These are phyloP conservation scores for Chaenodraco wilsoni DNA, from an alignment of 2,797 vertebrate genomes.

Conservation along the genomic window DNA sequence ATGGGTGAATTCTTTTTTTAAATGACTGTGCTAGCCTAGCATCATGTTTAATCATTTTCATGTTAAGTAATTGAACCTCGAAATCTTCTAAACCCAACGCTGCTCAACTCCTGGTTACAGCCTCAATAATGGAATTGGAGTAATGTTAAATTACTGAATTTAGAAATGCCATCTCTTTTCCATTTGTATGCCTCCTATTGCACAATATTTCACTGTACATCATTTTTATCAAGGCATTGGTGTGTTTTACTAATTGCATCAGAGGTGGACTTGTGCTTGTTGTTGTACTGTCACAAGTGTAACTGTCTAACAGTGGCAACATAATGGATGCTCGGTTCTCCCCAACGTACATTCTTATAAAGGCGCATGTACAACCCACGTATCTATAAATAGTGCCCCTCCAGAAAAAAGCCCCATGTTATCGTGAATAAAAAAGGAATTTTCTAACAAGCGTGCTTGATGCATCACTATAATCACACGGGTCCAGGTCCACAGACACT, in stretches of 20 bases:
- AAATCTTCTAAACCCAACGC: too few relatives aligned
- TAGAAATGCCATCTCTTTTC: neutral
- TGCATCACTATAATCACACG: constrained; percentile 40
- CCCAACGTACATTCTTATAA: neutral
- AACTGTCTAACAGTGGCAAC: too few relatives aligned
- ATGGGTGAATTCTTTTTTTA: too few relatives aligned
- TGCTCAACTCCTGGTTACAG: too few relatives aligned
- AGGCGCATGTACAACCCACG: neutral
- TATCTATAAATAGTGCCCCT: neutral
- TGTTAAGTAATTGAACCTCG: too few relatives aligned
- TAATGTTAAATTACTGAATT: too few relatives aligned
- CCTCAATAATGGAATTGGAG: neutral
- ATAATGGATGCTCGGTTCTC: neutral
- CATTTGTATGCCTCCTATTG: neutral
- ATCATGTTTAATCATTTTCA: too few relatives aligned
- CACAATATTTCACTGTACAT: too few relatives aligned
- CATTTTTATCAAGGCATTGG: neutral
- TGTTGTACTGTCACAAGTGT: too few relatives aligned
- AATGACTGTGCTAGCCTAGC: too few relatives aligned
- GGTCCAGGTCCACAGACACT: constrained; percentile 45
- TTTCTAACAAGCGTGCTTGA: constrained; percentile 17
- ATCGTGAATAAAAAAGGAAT: neutral
- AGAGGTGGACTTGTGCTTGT: neutral
- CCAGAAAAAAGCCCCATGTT: neutral
- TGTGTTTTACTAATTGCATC: neutral